Evolutionary conservation across 2,888 invertebrate genomes (phyloP), one percentile per base, ranked within the genome.

Genomic region (Cheiracanthium punctorium): DNA sequence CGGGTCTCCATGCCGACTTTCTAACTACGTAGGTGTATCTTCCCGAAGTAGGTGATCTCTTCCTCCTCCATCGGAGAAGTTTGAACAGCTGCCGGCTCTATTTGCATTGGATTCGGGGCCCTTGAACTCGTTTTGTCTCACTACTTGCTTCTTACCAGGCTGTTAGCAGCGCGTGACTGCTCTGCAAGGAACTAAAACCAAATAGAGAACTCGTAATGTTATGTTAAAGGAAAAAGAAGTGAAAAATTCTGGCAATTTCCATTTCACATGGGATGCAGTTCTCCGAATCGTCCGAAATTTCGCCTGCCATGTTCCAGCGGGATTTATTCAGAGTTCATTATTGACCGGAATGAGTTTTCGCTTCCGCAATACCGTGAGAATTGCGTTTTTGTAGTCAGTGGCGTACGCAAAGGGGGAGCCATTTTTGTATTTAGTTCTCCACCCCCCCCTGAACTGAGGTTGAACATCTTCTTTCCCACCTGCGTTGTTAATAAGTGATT

Each of bases 51-150:
- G 37, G 20, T 70, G 30, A 33, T 24, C 58, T 72, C 69, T 71
- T 80, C 71, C 58, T 71, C 41, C 32, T 14, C 32, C 58, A 33
- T n/a, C 20, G 80, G 48, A 29, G 72, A 29, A n/a, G 52, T 69
- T 41, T 37, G 69, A 48, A 43, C 69, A 70, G 52, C 69, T 74
- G 69, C 72, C 41, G 37, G 71, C 17, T 10, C 10, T 41, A 14
- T 43, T 33, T 41, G 29, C 30, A 72, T 52, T 75, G 14, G 43
- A 80, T 41, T 75, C 41, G 41, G 82, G 58, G 82, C 70, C 75
- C 82, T 82, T 82, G 82, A 82, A 82, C 82, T 82, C 75, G 28
- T 70, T 80, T 41, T 71, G 20, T 24, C 24, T 20, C 52, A n/a
- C 37, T 33, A 69, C 48, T 33, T 74, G 37, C 52, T 70, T 37